A percentile compares a stretch with the other conserved stretches of the same genome.
These are phyloP conservation scores for Orchestes rusci DNA, from an alignment of 2,888 invertebrate species.

Conservation along the genomic window DNA sequence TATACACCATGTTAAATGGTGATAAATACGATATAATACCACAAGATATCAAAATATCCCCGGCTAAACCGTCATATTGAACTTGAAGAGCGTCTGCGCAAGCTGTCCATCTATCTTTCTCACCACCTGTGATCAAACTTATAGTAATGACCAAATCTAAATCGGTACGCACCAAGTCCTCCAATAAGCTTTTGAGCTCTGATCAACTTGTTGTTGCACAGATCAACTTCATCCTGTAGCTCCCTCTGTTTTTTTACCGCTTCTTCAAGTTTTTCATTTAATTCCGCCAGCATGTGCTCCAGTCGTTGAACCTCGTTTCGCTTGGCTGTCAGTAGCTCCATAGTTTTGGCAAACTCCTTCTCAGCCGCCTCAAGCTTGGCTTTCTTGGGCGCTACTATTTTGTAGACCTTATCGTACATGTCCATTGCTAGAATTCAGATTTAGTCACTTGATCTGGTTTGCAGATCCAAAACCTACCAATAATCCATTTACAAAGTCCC, in stretches of 20 bases:
- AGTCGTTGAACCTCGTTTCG: constrained; percentile 68
- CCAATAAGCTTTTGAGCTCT: constrained; percentile 30
- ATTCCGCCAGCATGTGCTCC: constrained; percentile 66
- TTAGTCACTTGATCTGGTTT: not conserved
- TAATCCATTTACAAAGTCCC: constrained; percentile 86
- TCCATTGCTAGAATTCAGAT: constrained; percentile 59
- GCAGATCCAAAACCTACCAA: constrained; percentile 39
- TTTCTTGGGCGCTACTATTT: constrained; percentile 80
- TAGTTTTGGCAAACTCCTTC: constrained; percentile 70
- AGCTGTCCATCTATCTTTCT: constrained; percentile 76
- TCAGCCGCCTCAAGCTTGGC: constrained; percentile 74
- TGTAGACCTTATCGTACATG: constrained; percentile 71
- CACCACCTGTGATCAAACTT: constrained; percentile 60
- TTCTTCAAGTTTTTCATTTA: constrained; percentile 61
- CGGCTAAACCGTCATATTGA: constrained; percentile 75
- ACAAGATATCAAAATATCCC: constrained; percentile 82
- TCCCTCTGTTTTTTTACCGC: constrained; percentile 60
- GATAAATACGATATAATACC: constrained; percentile 87
- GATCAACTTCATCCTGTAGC: constrained; percentile 64
- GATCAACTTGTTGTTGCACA: constrained; percentile 76
- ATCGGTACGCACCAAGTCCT: constrained; percentile 20
- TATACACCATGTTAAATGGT: constrained; percentile 68
- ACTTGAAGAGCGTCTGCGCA: constrained; percentile 69
- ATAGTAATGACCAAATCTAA: not conserved
- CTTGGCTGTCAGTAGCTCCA: constrained; percentile 79